A percentile compares a stretch with the other conserved stretches of the same genome.
Evolutionary conservation across 2,888 invertebrate genomes (phyloP).

Genomic region (Mesopsocus fuscifrons): DNA sequence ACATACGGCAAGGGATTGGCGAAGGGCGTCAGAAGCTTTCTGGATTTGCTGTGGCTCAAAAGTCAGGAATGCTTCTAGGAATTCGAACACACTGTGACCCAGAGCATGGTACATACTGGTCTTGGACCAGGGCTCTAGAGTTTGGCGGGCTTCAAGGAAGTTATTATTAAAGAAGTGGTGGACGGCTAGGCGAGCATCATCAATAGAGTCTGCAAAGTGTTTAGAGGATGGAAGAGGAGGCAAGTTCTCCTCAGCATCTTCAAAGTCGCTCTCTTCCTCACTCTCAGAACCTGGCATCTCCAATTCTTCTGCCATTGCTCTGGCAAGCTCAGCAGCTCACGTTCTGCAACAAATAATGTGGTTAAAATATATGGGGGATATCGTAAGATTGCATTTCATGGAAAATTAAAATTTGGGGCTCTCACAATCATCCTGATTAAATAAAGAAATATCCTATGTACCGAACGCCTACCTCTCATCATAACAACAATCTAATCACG

Average conservation of each 20-base stretch:
- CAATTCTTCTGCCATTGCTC: conserved; percentile 5
- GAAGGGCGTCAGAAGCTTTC: conserved; percentile 52
- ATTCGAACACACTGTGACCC: conserved; percentile 72
- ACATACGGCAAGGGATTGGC: conserved; percentile 61
- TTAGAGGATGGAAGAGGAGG: conserved; percentile 25
- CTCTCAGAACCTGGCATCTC: too few species aligned
- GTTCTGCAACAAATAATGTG: too few species aligned
- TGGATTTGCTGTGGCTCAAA: conserved; percentile 48
- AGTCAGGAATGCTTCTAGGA: conserved; percentile 82
- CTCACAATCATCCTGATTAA: too few species aligned
- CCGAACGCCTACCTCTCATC: too few species aligned
- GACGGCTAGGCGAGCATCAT: conserved; percentile 62
- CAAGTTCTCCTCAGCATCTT: conserved; percentile 7
- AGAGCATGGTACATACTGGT: conserved; percentile 83
- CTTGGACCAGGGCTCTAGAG: conserved; percentile 63
- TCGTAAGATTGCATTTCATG: too few species aligned
- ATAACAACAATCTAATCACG: too few species aligned
- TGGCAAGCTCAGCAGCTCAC: too few species aligned
- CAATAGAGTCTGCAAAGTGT: conserved; percentile 48
- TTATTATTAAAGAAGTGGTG: conserved; percentile 83
- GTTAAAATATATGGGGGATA: too few species aligned
- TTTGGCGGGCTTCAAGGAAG: conserved; percentile 56
- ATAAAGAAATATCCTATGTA: too few species aligned
- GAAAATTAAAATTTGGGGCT: too few species aligned
- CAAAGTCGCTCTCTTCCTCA: conserved; percentile 5